Evolutionary conservation across 2,888 invertebrate species (phyloP), one percentile per base, ranked within the genome.

Genomic region (Synanthedon andrenaeformis): DNA sequence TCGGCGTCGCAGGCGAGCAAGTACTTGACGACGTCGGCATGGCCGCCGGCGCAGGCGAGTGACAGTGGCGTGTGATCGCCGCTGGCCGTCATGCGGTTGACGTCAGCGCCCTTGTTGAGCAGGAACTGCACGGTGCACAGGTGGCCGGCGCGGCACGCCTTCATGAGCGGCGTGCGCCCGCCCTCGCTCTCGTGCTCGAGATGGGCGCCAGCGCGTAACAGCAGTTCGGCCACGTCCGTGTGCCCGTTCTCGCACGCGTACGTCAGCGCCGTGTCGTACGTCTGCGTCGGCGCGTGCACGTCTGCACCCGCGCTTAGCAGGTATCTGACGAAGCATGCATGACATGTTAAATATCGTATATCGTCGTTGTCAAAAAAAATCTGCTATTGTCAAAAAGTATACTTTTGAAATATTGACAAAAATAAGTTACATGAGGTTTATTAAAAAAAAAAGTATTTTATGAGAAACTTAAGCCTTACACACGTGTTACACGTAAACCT

Each of bases 211-310:
- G 94, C 95, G 61, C 95, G 94, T 61, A 99, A 89, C 56, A 99
- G 89, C 57, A 97, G 91, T 80, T 97, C 96, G 19, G 96, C 97
- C 23, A 99, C 97, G 86, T 98, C 97, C 1, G 97, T 97, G 86
- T 99, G 98, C 0, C 99, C 99, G 88, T 98, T 99, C 89, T 99
- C 99, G 85, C 97, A 97, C 53, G 99, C 98, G 88, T 98, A 98
- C 55, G 97, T 98, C 57, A 99, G 89, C 53, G 99, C 97, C 56
- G 97, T 97, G 81, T 98, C 97, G 57, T 96, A 96, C 48, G 97
- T 97, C 79, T 96, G 96, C 42, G 98, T 98, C 83, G 94, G 94
- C 17, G 97, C 96, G 82, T 96, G 94, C 56, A 97, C 96, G 84
- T 96, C 94, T 54, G 97, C 97, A 65, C 93, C 92, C 63, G 93